These are phyloP conservation scores for Deilephila elpenor DNA, from an alignment of 2,888 invertebrate genomes.

Conservation along the genomic window DNA sequence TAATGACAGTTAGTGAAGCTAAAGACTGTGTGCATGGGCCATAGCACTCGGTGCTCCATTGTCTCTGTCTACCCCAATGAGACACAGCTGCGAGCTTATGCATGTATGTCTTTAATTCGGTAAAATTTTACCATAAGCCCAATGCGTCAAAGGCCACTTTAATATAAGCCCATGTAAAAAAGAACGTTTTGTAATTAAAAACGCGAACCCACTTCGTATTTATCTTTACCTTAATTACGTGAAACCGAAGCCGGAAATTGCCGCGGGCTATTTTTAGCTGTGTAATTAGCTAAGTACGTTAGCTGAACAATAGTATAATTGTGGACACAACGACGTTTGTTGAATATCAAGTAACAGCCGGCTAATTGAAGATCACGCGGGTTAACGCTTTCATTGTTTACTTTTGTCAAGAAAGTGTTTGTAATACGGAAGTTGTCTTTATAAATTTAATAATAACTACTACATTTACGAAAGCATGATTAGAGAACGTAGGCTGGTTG, in stretches of 20 bases:
- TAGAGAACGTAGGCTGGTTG: too few species aligned
- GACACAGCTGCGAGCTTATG: too few species aligned
- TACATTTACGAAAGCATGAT: too few species aligned
- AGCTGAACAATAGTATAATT: conserved; percentile 26
- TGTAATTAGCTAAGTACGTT: conserved; percentile 28
- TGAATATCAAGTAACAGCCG: conserved; percentile 28
- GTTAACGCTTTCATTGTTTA: background rate
- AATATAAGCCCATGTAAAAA: background rate
- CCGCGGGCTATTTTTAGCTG: conserved; percentile 16
- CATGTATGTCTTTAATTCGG: too few species aligned
- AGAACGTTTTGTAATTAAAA: background rate
- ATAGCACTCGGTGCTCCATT: too few species aligned
- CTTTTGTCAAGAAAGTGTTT: background rate
- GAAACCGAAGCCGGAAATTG: conserved; percentile 18
- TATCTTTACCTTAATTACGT: conserved; percentile 21
- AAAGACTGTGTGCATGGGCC: too few species aligned
- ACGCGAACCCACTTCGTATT: background rate
- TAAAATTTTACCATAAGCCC: background rate
- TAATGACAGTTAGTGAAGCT: too few species aligned
- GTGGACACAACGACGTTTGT: conserved; percentile 27
- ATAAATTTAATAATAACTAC: too few species aligned
- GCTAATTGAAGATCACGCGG: conserved; percentile 2
- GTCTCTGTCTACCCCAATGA: too few species aligned
- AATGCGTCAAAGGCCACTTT: background rate
- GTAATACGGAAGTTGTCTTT: too few species aligned